Conservation (phyloP, 2,113 vertebrate species). For the Ceratotherium simum region DNA sequence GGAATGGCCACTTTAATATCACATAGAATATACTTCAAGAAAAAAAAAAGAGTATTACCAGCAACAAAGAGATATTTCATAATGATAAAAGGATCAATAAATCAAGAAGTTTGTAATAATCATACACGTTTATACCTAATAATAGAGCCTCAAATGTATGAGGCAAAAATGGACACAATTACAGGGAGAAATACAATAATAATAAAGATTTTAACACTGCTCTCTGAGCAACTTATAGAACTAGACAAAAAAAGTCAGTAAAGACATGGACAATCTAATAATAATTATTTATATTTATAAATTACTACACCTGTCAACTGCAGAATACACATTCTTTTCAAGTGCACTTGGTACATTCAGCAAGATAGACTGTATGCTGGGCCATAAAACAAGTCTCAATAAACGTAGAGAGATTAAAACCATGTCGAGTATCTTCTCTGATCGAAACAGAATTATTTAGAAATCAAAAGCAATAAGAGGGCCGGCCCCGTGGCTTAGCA, state of each 20-base stretch:
- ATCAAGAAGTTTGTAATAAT: neutral
- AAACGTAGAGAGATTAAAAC: neutral
- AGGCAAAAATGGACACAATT: neutral
- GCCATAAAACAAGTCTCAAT: neutral
- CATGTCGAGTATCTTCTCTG: neutral
- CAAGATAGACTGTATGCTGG: neutral
- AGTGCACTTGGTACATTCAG: neutral
- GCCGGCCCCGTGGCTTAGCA: too few species aligned
- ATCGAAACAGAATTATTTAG: neutral
- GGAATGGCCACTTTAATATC: neutral
- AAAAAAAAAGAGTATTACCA: neutral
- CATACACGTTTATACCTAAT: neutral
- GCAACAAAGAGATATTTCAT: neutral
- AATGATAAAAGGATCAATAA: neutral
- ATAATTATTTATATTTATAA: neutral
- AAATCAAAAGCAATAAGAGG: constrained; percentile 2
- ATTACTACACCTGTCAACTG: neutral
- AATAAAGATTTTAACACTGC: neutral
- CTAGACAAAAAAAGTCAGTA: neutral
- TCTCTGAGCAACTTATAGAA: neutral
- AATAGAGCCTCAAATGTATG: neutral
- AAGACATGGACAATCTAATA: neutral
- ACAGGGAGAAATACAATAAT: neutral
- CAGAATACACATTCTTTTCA: neutral
- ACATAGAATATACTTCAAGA: neutral